Evolutionary conservation across 2,888 invertebrate genomes (phyloP).

Genomic region (Pristionchus arcanus): DNA sequence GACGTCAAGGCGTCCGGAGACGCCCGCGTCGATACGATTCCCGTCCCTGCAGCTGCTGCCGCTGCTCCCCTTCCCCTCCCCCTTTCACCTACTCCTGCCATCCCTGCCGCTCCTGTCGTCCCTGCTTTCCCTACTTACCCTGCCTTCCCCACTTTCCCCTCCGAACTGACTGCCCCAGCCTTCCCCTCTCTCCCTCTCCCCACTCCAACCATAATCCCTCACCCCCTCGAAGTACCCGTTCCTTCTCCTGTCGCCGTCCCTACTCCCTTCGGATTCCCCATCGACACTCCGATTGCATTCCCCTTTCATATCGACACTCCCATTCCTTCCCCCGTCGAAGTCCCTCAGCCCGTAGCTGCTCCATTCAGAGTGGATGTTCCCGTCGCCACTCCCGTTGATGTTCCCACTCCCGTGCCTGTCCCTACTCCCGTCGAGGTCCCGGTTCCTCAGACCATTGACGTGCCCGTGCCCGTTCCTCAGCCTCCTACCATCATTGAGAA

Average conservation of each 20-base stretch:
- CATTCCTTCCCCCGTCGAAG: slow-evolving; percentile 50
- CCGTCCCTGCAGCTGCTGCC: slow-evolving; percentile 51
- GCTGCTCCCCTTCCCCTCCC: slow-evolving; percentile 43
- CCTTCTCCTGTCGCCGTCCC: slow-evolving; percentile 16
- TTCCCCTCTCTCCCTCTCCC: not conserved
- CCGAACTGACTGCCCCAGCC: slow-evolving; percentile 16
- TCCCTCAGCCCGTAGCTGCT: slow-evolving; percentile 38
- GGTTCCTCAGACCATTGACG: slow-evolving; percentile 48
- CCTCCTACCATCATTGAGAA: slow-evolving; percentile 54
- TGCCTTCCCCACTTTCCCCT: not conserved
- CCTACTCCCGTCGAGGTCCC: slow-evolving; percentile 41
- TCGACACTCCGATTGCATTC: slow-evolving; percentile 31
- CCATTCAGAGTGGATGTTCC: slow-evolving; percentile 52
- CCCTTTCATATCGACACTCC: slow-evolving; percentile 14
- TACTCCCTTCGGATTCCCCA: not conserved
- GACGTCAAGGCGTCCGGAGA: slow-evolving; percentile 56
- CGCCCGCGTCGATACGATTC: slow-evolving; percentile 56
- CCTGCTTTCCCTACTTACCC: not conserved
- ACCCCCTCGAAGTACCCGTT: slow-evolving; percentile 23
- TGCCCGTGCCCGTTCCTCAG: slow-evolving; percentile 50
- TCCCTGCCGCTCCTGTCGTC: not conserved
- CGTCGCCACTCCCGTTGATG: slow-evolving; percentile 42
- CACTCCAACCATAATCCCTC: not conserved
- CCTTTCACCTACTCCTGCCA: not conserved
- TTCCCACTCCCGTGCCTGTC: slow-evolving; percentile 37